These are phyloP conservation scores for Acleris emargana DNA, from an alignment of 2,888 invertebrate genomes.

Conservation along the genomic window DNA sequence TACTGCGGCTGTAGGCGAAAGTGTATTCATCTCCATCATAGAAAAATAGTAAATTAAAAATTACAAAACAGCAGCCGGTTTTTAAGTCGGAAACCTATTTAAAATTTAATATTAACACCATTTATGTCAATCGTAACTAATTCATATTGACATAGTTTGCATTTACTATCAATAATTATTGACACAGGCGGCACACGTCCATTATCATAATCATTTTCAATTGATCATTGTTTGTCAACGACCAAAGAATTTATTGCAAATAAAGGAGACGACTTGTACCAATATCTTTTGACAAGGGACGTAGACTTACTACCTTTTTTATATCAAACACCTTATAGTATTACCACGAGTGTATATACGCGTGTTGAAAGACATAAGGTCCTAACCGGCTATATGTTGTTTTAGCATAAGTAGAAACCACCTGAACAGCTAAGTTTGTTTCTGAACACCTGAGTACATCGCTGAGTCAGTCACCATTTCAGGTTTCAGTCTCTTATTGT, in stretches of 20 bases:
- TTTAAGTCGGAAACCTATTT: neutral
- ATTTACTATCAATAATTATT: slow-evolving; percentile 1
- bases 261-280: neutral
- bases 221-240: slow-evolving; percentile 3
- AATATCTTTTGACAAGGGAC: neutral
- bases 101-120: neutral
- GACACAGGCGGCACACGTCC: slow-evolving; percentile 11
- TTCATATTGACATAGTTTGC: neutral
- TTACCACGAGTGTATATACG: neutral
- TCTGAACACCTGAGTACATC: neutral
- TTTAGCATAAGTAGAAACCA: neutral
- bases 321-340: neutral
- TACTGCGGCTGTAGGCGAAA: too few species aligned
- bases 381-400: neutral
- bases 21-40: too few species aligned
- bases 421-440: neutral
- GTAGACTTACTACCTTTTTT: neutral
- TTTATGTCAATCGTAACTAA: neutral
- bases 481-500: neutral
- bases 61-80: too few species aligned
- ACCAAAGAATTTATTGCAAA: neutral
- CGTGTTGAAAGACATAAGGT: neutral
- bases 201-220: slow-evolving; percentile 6
- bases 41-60: too few species aligned
- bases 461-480: slow-evolving; percentile 1